Evolutionary conservation across 2,888 invertebrate genomes (phyloP).

Genomic region (Miltochrista miniata): DNA sequence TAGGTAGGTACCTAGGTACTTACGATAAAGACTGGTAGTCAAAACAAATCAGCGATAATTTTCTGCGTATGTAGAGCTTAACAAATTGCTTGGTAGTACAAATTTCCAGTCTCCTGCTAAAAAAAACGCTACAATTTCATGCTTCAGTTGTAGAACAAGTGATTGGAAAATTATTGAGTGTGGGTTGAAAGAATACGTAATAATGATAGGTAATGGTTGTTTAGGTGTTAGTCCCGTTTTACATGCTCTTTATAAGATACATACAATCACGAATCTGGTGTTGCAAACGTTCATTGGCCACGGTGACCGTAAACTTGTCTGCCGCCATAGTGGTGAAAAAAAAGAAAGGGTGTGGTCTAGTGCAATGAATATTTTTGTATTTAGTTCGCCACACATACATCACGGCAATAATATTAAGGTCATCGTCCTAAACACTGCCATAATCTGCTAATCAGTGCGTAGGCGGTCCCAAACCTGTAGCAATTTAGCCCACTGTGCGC

Average conservation of each 20-base stretch:
- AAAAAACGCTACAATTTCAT: slow-evolving; percentile 32
- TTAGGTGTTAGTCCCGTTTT: no score
- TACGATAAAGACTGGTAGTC: background rate
- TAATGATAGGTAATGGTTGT: no score
- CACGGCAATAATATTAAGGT: background rate
- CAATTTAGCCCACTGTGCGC: slow-evolving; percentile 9
- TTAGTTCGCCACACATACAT: no score
- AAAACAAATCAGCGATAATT: slow-evolving; percentile 8
- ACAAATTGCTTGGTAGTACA: slow-evolving; percentile 11
- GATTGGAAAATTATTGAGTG: slow-evolving; percentile 27
- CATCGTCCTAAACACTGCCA: slow-evolving; percentile 2
- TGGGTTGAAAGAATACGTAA: background rate
- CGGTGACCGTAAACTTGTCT: no score
- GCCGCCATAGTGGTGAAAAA: no score
- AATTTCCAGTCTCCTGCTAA: slow-evolving; percentile 20
- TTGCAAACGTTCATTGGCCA: no score
- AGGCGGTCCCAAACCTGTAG: slow-evolving; percentile 3
- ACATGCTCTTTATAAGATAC: no score
- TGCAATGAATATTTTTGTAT: no score
- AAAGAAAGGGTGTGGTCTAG: no score
- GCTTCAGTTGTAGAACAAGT: slow-evolving; percentile 19
- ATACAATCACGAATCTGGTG: no score
- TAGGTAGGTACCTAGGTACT: no score
- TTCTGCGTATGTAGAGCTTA: slow-evolving; percentile 18
- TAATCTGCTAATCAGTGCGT: slow-evolving; percentile 7